These are phyloP conservation scores for Sylvilagus bachmani DNA, from an alignment of 2,113 vertebrate genomes.

Conservation along the genomic window DNA sequence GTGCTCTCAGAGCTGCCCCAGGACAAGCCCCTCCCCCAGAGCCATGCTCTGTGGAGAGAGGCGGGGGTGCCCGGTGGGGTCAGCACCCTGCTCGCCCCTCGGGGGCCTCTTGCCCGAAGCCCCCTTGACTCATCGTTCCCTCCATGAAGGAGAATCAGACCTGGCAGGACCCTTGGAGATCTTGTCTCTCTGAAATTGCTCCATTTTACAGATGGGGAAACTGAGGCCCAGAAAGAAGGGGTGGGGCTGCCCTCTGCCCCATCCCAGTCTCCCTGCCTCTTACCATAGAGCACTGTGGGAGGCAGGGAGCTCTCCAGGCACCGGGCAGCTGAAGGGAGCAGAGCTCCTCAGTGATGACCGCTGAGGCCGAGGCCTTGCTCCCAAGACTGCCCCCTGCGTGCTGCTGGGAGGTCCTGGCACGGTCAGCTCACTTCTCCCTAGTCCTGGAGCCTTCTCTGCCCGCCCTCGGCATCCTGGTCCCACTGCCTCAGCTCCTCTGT, in stretches of 20 bases:
- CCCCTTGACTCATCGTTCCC: background rate
- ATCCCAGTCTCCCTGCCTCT: background rate
- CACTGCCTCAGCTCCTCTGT: background rate
- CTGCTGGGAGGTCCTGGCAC: background rate
- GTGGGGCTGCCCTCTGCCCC: background rate
- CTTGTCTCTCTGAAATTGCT: background rate
- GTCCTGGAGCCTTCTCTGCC: background rate
- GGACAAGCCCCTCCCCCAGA: background rate
- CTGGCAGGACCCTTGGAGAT: too few species aligned
- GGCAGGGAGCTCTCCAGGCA: background rate
- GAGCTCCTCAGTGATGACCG: rapidly evolving
- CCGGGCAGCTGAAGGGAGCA: rapidly evolving
- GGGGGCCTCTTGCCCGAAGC: background rate
- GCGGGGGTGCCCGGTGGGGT: too few species aligned
- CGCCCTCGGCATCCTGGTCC: background rate
- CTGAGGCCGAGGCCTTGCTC: background rate
- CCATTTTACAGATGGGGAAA: background rate
- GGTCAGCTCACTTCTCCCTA: background rate
- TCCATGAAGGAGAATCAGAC: background rate
- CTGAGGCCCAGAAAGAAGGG: background rate
- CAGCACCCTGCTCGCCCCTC: background rate
- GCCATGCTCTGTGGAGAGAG: background rate
- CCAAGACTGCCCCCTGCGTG: rapidly evolving
- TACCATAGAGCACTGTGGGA: background rate
- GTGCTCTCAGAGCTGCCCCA: background rate